A percentile compares a stretch with the other conserved stretches of the same genome.
Evolutionary conservation across 2,888 invertebrate genomes (phyloP).

Genomic region (Acanthosoma haemorrhoidale): DNA sequence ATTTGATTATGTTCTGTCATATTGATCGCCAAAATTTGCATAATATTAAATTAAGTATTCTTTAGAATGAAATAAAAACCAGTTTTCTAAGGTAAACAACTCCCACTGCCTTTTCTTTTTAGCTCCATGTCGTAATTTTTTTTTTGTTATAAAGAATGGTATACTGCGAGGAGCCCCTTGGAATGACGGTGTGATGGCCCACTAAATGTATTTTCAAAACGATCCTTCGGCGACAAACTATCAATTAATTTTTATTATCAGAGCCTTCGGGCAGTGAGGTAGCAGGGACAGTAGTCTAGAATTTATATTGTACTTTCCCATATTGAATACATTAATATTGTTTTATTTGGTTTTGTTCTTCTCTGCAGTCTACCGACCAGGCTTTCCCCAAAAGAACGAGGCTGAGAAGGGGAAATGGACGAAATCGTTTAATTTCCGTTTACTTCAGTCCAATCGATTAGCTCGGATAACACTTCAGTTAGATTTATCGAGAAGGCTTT

Average conservation of each 20-base stretch:
- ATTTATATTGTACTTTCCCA: no score
- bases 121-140: background rate
- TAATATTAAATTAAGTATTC: constrained; percentile 12
- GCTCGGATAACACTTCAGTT: no score
- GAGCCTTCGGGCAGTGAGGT: no score
- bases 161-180: background rate
- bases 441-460: no score
- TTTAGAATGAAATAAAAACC: constrained; percentile 5
- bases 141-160: background rate
- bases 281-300: no score
- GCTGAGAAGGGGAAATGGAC: no score
- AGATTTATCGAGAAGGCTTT: no score
- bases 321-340: no score
- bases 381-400: no score
- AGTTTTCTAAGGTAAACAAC: background rate
- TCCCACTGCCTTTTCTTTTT: background rate
- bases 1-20: constrained; percentile 5
- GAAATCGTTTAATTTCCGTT: no score
- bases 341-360: no score
- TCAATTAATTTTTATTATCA: background rate
- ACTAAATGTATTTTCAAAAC: background rate
- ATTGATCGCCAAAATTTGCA: constrained; percentile 1
- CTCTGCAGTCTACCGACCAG: no score
- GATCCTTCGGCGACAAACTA: background rate
- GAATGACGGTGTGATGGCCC: background rate